Conservation (phyloP, 2,888 invertebrate species). For the Pandemis cinnamomeana region DNA sequence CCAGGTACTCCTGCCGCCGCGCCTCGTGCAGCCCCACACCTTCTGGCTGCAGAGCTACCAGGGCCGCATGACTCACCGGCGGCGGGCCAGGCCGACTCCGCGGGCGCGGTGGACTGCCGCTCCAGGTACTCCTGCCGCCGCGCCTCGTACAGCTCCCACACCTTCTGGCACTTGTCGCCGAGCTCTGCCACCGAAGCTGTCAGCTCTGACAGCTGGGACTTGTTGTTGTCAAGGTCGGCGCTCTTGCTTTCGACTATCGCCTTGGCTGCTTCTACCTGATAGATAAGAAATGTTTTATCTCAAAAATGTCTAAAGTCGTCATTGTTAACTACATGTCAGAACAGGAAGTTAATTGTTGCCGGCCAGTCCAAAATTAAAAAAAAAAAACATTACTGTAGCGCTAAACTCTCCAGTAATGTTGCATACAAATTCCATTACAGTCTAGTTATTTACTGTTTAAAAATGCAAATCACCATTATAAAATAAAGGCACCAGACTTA, state of each 20-base stretch:
- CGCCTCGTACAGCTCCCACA: slow-evolving; percentile 86
- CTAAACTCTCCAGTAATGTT: no score
- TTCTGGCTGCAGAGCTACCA: no score
- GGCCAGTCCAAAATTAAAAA: no score
- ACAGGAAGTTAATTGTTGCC: no score
- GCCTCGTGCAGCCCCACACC: slow-evolving; percentile 86
- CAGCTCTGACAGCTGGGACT: slow-evolving; percentile 89
- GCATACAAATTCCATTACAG: no score
- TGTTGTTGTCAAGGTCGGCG: slow-evolving; percentile 92
- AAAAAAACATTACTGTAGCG: no score
- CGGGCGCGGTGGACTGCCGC: slow-evolving; percentile 68
- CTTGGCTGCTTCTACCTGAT: slow-evolving; percentile 89
- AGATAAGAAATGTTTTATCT: neutral
- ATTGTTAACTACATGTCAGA: no score
- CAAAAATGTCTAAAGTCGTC: no score
- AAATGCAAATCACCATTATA: no score
- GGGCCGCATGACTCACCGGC: slow-evolving; percentile 25
- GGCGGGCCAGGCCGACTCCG: slow-evolving; percentile 66
- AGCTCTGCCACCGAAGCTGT: slow-evolving; percentile 87
- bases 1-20: slow-evolving; percentile 75
- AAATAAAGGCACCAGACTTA: no score
- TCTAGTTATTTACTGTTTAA: no score
- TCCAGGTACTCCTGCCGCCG: slow-evolving; percentile 75
- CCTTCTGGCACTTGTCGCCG: slow-evolving; percentile 85
- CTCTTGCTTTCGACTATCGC: slow-evolving; percentile 92